Base-by-base conservation (phyloP, 2,797 vertebrate genomes). In the Accipiter superciliosus region DNA sequence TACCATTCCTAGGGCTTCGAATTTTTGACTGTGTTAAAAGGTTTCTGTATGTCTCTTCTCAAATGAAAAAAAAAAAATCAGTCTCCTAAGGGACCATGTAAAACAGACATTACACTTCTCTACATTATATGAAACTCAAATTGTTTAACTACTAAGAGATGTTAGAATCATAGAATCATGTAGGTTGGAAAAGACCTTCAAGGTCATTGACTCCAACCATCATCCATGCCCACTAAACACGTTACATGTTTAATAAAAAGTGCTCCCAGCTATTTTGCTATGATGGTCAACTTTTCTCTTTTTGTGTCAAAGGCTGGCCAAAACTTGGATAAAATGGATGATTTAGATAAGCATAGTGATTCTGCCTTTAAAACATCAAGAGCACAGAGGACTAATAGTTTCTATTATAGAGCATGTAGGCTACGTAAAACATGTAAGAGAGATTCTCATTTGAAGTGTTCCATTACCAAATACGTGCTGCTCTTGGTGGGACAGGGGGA, bases 1-100 rank as follows among this genome's bases (percentile, higher is more conserved):
- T 21, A 15, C 16, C 0, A 1, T 83, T 63, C 11, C 1, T 49
- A 19, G 33, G 28, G 15, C 44, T 42, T n/a, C 0, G 2, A 6
- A 2, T 47, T 47, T 37, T 24, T 52, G 15, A 12, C 28, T 11
- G 3, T 53, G 19, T 47, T 42, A 6, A 76, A 66, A 59, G 13
- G 2, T 2, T 71, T 16, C 18, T 18, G 2, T 28, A 18, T 31
- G 6, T 53, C 6, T 50, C 16, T 8, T 15, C 29, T 31, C 21
- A 39, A 70, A 33, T 9, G 2, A 8, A n/a, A 24, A 31, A 49
- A 31, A 49, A 25, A 20, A 45, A n/a, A 15, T 8, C 6, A 5
- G 7, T 61, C 17, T 47, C 7, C 11, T 8, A 35, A 33, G 33
- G 7, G 18, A 25, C 5, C 3, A 4, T 42, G 15, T 4, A 15